Conservation (phyloP, 1,140 invertebrate genomes). For the Anastrepha obliqua region DNA sequence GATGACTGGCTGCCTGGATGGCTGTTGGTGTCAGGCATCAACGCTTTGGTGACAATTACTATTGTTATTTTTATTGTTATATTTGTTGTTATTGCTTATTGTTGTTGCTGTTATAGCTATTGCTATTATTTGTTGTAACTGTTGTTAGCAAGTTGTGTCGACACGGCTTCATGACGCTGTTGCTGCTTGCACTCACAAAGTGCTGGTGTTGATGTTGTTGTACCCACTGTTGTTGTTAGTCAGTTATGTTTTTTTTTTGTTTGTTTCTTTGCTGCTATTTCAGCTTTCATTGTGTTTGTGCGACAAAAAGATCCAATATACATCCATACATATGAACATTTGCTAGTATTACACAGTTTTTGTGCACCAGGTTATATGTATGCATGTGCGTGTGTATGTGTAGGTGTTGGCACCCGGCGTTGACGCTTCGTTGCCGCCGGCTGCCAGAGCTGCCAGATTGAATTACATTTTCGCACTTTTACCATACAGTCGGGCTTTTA, state of each 20-base stretch:
- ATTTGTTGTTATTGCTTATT: neutral
- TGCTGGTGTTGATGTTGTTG: neutral
- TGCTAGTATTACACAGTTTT: neutral
- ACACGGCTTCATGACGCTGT: slow-evolving; percentile 27
- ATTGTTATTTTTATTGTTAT: slow-evolving; percentile 34
- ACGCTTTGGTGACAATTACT: slow-evolving; percentile 45
- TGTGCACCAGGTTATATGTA: neutral
- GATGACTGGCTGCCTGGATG: neutral
- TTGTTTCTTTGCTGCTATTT: neutral
- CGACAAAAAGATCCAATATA: neutral
- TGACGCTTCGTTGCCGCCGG: slow-evolving; percentile 22
- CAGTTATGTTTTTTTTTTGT: neutral
- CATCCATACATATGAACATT: neutral
- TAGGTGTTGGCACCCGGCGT: neutral
- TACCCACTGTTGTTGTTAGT: neutral
- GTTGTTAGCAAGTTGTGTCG: slow-evolving; percentile 38
- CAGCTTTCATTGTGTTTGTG: neutral
- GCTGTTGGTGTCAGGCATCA: slow-evolving; percentile 36
- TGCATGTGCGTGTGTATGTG: neutral
- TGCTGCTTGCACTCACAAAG: neutral
- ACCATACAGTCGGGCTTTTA: neutral
- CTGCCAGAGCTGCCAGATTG: slow-evolving; percentile 24
- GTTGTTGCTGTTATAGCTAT: neutral
- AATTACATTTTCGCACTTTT: slow-evolving; percentile 28
- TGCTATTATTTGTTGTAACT: slow-evolving; percentile 31